Percentiles rank a stretch among this genome's conserved stretches.
Evolutionary conservation across 1,140 invertebrate genomes (phyloP).

Genomic region (Pachypeltis micranthus): DNA sequence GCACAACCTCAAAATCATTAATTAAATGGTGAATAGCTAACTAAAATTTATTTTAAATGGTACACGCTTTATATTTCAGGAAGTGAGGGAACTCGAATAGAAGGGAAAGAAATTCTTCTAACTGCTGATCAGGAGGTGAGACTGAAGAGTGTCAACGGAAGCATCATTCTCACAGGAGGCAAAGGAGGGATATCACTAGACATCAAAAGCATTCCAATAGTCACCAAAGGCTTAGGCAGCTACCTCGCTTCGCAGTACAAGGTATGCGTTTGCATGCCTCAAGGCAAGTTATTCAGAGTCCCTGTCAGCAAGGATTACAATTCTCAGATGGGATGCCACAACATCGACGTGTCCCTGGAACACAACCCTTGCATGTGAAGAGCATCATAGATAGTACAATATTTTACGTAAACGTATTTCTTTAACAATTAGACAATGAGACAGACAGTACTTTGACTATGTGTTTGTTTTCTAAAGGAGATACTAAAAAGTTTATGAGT

Average conservation of each 20-base stretch:
- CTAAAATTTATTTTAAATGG: too few species aligned
- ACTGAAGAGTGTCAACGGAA: slow-evolving; percentile 65
- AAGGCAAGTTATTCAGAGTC: slow-evolving; percentile 66
- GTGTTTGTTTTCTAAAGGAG: too few species aligned
- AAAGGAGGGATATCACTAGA: slow-evolving; percentile 55
- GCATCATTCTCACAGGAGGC: slow-evolving; percentile 54
- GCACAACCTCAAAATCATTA: too few species aligned
- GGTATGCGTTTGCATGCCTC: slow-evolving; percentile 76
- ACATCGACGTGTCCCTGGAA: slow-evolving; percentile 25
- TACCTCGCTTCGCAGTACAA: slow-evolving; percentile 50
- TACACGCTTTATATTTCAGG: too few species aligned
- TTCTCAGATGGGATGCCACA: slow-evolving; percentile 27
- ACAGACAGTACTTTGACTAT: too few species aligned
- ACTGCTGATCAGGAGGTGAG: slow-evolving; percentile 67
- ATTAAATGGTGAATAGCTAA: too few species aligned
- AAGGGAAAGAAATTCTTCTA: slow-evolving; percentile 46
- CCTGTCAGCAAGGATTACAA: slow-evolving; percentile 45
- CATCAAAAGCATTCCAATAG: slow-evolving; percentile 56
- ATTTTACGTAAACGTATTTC: too few species aligned
- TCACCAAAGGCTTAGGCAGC: slow-evolving; percentile 43
- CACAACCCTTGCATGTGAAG: too few species aligned
- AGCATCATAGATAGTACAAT: too few species aligned
- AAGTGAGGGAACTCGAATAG: slow-evolving; percentile 40
- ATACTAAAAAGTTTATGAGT: too few species aligned
- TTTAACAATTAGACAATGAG: too few species aligned